Evolutionary conservation across 1,140 invertebrate species (phyloP).

Genomic region (Bicyclus anynana): DNA sequence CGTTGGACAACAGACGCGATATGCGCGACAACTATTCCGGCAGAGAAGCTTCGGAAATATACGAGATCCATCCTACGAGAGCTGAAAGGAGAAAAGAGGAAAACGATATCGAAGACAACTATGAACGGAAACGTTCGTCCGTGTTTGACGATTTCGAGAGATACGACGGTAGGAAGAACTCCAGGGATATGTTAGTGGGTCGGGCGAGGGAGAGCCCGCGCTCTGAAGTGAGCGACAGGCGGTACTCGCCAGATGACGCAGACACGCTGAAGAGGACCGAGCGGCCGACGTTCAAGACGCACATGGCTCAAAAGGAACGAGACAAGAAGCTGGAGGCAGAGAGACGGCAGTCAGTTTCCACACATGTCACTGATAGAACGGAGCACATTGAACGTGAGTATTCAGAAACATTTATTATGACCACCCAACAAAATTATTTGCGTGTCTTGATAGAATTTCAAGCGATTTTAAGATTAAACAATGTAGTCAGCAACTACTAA

Average conservation of each 20-base stretch:
- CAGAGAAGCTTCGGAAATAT: slow-evolving; percentile 70
- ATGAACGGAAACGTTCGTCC: slow-evolving; percentile 53
- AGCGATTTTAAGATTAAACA: too few species aligned
- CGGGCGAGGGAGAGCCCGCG: slow-evolving; percentile 65
- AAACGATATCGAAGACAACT: slow-evolving; percentile 49
- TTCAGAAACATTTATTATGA: background rate
- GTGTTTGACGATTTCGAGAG: slow-evolving; percentile 67
- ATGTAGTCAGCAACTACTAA: too few species aligned
- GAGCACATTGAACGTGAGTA: slow-evolving; percentile 83
- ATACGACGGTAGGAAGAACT: slow-evolving; percentile 69
- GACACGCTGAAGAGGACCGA: slow-evolving; percentile 59
- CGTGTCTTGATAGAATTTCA: too few species aligned
- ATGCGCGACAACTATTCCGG: slow-evolving; percentile 53
- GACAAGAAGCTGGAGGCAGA: slow-evolving; percentile 83
- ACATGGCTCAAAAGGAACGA: slow-evolving; percentile 79
- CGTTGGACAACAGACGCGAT: slow-evolving; percentile 73
- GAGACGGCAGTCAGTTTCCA: slow-evolving; percentile 85
- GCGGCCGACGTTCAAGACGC: slow-evolving; percentile 81
- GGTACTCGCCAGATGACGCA: slow-evolving; percentile 47
- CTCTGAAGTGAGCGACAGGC: slow-evolving; percentile 47
- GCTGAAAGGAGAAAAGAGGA: slow-evolving; percentile 56
- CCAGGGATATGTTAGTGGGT: slow-evolving; percentile 71
- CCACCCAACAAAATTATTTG: too few species aligned
- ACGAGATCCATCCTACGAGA: slow-evolving; percentile 64
- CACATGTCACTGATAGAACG: slow-evolving; percentile 84